Base-by-base conservation (phyloP, 2,113 vertebrate genomes). In the Recurvirostra avosetta region DNA sequence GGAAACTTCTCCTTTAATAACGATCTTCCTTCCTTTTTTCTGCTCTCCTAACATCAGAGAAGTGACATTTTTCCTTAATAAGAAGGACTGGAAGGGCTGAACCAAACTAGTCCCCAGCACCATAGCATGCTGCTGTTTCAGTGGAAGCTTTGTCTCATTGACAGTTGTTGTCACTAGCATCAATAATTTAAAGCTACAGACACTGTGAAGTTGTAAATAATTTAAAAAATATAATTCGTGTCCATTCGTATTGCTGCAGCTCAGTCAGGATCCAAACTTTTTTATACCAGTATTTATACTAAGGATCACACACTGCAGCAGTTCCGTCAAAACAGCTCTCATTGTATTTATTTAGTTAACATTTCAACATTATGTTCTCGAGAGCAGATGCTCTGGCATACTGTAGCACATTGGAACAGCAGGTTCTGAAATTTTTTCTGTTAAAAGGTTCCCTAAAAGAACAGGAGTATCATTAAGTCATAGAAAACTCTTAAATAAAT, bases 131-230 rank as follows among this genome's bases (percentile, higher is more conserved):
- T 40, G n/a, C 71, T 77, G 58, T 75, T 96, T 83, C 59, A 63
- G 68, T 63, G 65, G 53, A 73, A 92, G 53, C 85, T 96, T 96
- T 96, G 82, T 96, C 92, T 96, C 93, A 87, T 92, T 77, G 70
- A 91, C 76, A 81, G 79, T 61, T 95, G 78, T 80, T 94, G 90
- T 79, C 82, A 55, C 96, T 36, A 9, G 34, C 93, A 97, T 97
- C 96, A 96, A 94, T 96, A 95, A 98, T 97, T 97, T 97, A 98
- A 94, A 91, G 52, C 71, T 84, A 93, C 63, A 84, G 75, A 77
- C 45, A 67, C 71, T 40, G 52, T 70, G 50, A 89, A 89, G 40
- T 66, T 93, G 61, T 96, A 97, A 97, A 97, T 97, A 96, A 98
- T 97, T 97, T 93, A 94, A 81, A 96, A 91, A 97, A 88, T 81